Evolutionary conservation across 2,797 vertebrate genomes (phyloP), one percentile per base, ranked within the genome.

Genomic region (Syngnathus rostellatus): DNA sequence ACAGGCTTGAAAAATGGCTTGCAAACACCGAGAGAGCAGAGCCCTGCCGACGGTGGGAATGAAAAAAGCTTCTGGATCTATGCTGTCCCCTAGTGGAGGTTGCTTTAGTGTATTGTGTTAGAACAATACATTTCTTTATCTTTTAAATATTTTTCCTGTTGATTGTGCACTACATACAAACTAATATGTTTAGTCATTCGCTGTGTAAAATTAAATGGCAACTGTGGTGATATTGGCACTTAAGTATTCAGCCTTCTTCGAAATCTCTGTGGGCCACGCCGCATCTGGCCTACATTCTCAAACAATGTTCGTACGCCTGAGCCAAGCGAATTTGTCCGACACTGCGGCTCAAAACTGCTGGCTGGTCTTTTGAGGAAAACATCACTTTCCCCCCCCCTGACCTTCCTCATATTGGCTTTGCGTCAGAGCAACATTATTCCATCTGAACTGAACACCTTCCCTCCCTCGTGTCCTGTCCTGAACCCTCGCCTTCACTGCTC

Each of bases 81-180:
- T 88, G 90, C 91, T 97, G 94, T 92, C 93, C 93, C 93, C 94
- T 91, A 90, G 92, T 94, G 94, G 89, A 37, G 37, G 46, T 69
- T 70, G 58, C 48, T 17, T 31, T 48, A 62, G 46, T 23, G 8
- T 3, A 31, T 0, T 70, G 39, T 53, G 66, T 31, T 51, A 37
- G 67, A 6, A 16, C 17, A n/a, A 17, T 64, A 21, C 37, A 39
- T 19, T 7, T 2, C 2, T 57, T 5, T 55, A 12, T 14, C 3
- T 57, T 55, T 55, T 46, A 12, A 5, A 12, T 11, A 31, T 31
- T 31, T 31, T 31, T 23, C 1, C n/a, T 14, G n/a, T 5, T 62
- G 16, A 59, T 38, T 40, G 57, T 59, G 40, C 39, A 7, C 19
- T 14, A 6, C 57, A 59, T 58, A 19, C 39, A 43, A 40, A 43